A percentile compares a stretch with the other conserved stretches of the same genome.
Evolutionary conservation across 30 jellyfish, hydroid and myxozoan species (phyloP).

Genomic region (Pseudorhiza aurosa): DNA sequence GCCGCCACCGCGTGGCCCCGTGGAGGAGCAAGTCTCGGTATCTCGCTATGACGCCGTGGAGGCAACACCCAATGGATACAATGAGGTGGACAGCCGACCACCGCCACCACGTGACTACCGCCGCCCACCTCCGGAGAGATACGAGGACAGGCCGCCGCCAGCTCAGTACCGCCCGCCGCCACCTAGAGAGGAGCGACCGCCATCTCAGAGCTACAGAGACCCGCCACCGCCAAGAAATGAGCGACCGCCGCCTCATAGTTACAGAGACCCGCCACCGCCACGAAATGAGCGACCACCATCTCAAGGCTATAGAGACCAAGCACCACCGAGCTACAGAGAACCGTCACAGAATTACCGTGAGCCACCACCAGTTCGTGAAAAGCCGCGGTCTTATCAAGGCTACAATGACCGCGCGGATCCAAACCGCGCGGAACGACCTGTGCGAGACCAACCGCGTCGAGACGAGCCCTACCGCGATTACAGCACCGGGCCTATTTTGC

Average conservation of each 20-base stretch:
- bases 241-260: slow-evolving; percentile 33
- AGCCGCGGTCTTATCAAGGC: slow-evolving; percentile 38
- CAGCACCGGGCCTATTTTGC: slow-evolving; percentile 47
- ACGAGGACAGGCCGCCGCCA: slow-evolving; percentile 68
- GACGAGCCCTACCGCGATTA: slow-evolving; percentile 60
- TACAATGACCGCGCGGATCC: slow-evolving; percentile 10
- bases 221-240: slow-evolving; percentile 73
- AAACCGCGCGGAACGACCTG: neutral
- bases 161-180: slow-evolving; percentile 38
- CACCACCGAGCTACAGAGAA: slow-evolving; percentile 29
- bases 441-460: slow-evolving; percentile 30
- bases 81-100: slow-evolving; percentile 20
- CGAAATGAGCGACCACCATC: slow-evolving; percentile 66
- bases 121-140: slow-evolving; percentile 22
- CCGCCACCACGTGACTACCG: slow-evolving; percentile 50
- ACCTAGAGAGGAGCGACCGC: slow-evolving; percentile 53
- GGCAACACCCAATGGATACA: slow-evolving; percentile 41
- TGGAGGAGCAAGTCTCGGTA: slow-evolving; percentile 31
- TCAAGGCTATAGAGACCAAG: slow-evolving; percentile 33
- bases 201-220: slow-evolving; percentile 54
- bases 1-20: slow-evolving; percentile 50
- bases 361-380: slow-evolving; percentile 44
- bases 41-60: slow-evolving; percentile 39
- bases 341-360: slow-evolving; percentile 48
- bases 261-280: slow-evolving; percentile 16